Conservation (phyloP, 2,797 vertebrate genomes). For the Pachyuromys duprasi region DNA sequence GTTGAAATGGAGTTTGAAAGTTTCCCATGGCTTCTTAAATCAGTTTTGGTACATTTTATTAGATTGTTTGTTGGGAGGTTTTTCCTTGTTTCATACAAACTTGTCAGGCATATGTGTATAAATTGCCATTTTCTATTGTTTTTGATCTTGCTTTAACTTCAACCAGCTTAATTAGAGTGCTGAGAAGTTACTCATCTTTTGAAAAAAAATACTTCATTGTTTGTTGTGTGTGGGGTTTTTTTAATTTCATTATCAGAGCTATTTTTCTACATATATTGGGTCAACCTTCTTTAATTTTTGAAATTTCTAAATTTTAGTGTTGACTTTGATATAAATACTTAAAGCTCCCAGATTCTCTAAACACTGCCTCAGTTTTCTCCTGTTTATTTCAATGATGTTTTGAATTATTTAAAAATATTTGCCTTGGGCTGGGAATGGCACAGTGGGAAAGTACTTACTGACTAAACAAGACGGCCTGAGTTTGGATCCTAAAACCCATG, state of each 20-base stretch:
- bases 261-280: not conserved
- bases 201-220: not conserved
- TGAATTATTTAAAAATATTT: constrained; percentile 24
- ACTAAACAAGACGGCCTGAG: not conserved
- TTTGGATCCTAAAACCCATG: not conserved
- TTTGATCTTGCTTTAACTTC: not conserved
- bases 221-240: not conserved
- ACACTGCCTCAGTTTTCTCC: not conserved
- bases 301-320: not conserved
- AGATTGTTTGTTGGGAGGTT: not conserved
- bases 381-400: not conserved
- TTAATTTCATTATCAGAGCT: not conserved
- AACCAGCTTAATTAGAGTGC: not conserved
- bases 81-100: not conserved
- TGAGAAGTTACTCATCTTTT: not conserved
- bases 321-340: not conserved
- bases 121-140: not conserved
- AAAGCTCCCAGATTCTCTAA: not conserved
- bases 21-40: not conserved
- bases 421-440: not conserved
- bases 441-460: not conserved
- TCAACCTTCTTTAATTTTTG: not conserved
- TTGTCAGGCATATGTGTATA: not conserved
- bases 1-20: not conserved
- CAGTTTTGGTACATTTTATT: not conserved